phyloP scores from a whole-genome alignment of 2,113 vertebrate genomes.

The Plecotus auritus region DNA sequence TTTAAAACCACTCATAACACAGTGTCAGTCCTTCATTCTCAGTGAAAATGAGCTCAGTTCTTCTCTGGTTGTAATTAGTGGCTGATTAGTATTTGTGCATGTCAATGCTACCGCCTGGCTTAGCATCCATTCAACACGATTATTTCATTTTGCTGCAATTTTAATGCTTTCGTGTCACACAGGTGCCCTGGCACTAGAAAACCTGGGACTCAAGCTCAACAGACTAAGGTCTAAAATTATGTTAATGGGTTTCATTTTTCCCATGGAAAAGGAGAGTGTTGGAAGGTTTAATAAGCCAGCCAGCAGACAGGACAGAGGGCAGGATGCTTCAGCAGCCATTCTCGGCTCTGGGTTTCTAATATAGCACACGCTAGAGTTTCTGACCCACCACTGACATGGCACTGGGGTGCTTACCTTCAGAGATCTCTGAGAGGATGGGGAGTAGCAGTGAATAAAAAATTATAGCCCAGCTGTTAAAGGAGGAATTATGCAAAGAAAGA shows the following conservation, averaged over 20 bases:
- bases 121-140: constrained; percentile 67
- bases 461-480: not conserved
- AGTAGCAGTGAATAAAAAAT: not conserved
- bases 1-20: constrained; percentile 54
- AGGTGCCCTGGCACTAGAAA: constrained; percentile 60
- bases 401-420: not conserved
- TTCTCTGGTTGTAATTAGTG: constrained; percentile 76
- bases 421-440: not conserved
- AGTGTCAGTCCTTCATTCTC: constrained; percentile 49
- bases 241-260: constrained; percentile 69
- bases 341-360: not conserved
- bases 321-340: not conserved
- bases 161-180: constrained; percentile 62
- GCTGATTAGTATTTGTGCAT: constrained; percentile 76
- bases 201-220: not conserved
- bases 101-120: constrained; percentile 62
- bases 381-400: not conserved
- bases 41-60: constrained; percentile 63
- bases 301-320: not conserved
- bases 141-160: constrained; percentile 74
- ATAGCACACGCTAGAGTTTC: not conserved
- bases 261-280: constrained; percentile 54
- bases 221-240: constrained; percentile 62
- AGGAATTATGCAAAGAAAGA: not conserved
- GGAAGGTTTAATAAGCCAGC: not conserved